Conservation (phyloP, 1,140 invertebrate genomes). For the Campoletis sonorensis region DNA sequence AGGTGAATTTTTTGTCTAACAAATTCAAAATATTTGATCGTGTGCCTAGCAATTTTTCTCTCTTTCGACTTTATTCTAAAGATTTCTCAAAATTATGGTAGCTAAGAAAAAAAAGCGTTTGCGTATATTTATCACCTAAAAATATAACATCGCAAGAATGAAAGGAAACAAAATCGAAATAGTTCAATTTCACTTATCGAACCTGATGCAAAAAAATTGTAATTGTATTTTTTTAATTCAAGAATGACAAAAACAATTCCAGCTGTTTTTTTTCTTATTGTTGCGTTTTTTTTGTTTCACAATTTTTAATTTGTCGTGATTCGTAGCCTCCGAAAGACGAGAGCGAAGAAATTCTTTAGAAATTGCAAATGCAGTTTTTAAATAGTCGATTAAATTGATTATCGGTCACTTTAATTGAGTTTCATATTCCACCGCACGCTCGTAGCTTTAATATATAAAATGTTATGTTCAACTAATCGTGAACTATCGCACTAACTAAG, state of each 20-base stretch:
- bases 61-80: too few relatives aligned
- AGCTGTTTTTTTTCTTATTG: neutral
- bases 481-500: neutral
- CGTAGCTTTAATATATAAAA: conserved; percentile 26
- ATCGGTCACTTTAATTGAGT: neutral
- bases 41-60: too few relatives aligned
- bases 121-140: too few relatives aligned
- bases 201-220: too few relatives aligned
- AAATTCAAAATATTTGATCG: too few relatives aligned
- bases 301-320: neutral
- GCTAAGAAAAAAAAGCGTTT: too few relatives aligned
- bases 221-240: too few relatives aligned
- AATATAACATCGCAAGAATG: neutral
- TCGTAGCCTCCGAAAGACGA: neutral
- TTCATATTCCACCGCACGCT: neutral
- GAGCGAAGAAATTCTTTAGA: neutral
- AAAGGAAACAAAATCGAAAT: neutral
- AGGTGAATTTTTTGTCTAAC: too few relatives aligned
- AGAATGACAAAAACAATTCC: too few relatives aligned
- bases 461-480: conserved; percentile 5
- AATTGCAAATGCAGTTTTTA: neutral
- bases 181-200: neutral
- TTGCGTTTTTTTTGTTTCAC: neutral
- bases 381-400: neutral
- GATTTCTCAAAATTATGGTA: too few relatives aligned